Evolutionary conservation across 2,797 vertebrate species (phyloP).

Genomic region (Setipinna tenuifilis): DNA sequence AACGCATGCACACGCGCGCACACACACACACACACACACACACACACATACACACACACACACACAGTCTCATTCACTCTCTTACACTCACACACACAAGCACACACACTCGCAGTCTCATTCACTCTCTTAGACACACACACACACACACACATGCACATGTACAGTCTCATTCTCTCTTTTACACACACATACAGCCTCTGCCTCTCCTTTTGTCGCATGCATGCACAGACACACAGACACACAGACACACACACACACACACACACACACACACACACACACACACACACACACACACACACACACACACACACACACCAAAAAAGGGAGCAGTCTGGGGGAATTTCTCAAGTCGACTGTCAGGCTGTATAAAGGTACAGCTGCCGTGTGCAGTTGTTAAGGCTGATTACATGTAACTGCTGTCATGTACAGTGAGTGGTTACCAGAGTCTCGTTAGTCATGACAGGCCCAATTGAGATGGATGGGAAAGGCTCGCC

Average conservation of each 20-base stretch:
- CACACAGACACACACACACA: neutral
- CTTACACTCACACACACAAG: too few species aligned
- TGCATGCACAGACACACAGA: neutral
- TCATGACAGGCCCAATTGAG: conserved; percentile 5
- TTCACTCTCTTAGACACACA: too few species aligned
- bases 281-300: neutral
- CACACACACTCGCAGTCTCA: too few species aligned
- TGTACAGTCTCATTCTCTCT: too few species aligned
- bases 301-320: neutral
- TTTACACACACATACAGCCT: neutral
- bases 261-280: neutral
- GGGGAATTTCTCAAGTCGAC: neutral
- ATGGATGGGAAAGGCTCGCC: neutral
- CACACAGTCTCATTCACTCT: too few species aligned
- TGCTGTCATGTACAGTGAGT: conserved; percentile 15
- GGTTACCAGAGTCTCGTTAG: neutral
- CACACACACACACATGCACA: too few species aligned
- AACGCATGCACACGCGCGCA: too few species aligned
- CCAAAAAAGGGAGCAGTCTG: neutral
- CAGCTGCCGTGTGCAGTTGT: neutral
- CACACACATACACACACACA: too few species aligned
- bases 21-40: too few species aligned
- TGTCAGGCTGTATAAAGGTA: conserved; percentile 4
- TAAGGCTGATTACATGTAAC: neutral
- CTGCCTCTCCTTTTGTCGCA: too few species aligned